Base-by-base conservation (phyloP, 2,113 vertebrate genomes). In the Paracanthobrama guichenoti region DNA sequence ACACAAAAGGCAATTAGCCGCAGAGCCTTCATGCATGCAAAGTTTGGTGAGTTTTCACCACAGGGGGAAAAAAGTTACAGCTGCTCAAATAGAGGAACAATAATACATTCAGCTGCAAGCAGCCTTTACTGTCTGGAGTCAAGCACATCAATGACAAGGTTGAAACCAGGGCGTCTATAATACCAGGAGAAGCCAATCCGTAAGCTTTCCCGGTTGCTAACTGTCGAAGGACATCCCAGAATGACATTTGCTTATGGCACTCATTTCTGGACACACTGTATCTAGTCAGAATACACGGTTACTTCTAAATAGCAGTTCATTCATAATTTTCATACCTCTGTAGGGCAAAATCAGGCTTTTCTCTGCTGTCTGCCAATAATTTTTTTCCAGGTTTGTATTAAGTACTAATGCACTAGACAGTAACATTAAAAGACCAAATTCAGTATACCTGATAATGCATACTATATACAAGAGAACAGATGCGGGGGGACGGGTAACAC, bases 1-100 rank as follows among this genome's bases (percentile, higher is more conserved):
- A 78, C 76, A 59, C 76, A 78, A 78, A 60, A 78, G 28, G 35
- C 35, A 78, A 75, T 75, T 75, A 75, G 73, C 3, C 26, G 26
- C 48, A 50, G 26, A 75, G 73, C 48, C 73, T 18, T 75, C 73
- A 53, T 75, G 73, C 73, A 75, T 75, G 73, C 24, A 75, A 75
- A 53, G 73, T 75, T 75, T 75, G 73, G 46, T 5, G 46, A 53
- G 73, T 31, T 75, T 53, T 75, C 48, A 75, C 48, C 73, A 75
- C 73, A 74, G 48, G 73, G 48, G 44, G 14, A 24, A 24, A 44
- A 72, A 73, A 73, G 71, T 73, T 73, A 44, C 22, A 72, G 67
- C 10, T 72, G 67, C 39, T 48, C 73, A 75, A 75, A 75, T 18
- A 1, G 24, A 53, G 48, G 73, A 26, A 31, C 8, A 50, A 53